Percentiles rank a stretch among this genome's conserved stretches.
Evolutionary conservation across 2,797 vertebrate species (phyloP).

Genomic region (Garrulus glandarius): DNA sequence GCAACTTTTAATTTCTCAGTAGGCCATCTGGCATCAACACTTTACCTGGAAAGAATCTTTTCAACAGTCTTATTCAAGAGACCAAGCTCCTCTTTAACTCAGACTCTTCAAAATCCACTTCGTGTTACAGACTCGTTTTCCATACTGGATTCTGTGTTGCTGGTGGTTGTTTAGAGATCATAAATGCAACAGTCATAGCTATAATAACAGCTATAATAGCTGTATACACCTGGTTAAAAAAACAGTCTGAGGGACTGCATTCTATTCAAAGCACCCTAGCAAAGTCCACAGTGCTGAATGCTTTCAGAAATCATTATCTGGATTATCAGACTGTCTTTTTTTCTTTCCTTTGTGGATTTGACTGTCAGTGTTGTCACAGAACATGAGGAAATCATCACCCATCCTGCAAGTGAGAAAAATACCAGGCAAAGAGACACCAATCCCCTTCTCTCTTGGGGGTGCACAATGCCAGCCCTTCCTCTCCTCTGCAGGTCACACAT

Average conservation of each 20-base stretch:
- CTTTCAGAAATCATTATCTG: background rate
- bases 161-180: background rate
- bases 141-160: fast-evolving
- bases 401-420: background rate
- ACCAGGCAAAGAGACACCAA: background rate
- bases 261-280: background rate
- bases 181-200: background rate
- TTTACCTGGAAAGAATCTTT: background rate
- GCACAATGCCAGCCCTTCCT: background rate
- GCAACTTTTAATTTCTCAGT: background rate
- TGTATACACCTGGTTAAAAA: background rate
- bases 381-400: background rate
- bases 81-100: background rate
- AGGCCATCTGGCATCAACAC: background rate
- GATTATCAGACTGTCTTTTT: background rate
- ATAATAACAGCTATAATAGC: background rate
- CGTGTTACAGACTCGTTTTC: background rate
- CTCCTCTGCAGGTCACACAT: fast-evolving
- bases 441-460: background rate
- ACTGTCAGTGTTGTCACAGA: background rate
- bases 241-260: background rate
- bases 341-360: background rate
- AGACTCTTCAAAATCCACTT: background rate
- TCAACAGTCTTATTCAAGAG: background rate
- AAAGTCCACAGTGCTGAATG: fast-evolving